Evolutionary conservation across 2,797 vertebrate genomes (phyloP).

Genomic region (Gastrophryne carolinensis): DNA sequence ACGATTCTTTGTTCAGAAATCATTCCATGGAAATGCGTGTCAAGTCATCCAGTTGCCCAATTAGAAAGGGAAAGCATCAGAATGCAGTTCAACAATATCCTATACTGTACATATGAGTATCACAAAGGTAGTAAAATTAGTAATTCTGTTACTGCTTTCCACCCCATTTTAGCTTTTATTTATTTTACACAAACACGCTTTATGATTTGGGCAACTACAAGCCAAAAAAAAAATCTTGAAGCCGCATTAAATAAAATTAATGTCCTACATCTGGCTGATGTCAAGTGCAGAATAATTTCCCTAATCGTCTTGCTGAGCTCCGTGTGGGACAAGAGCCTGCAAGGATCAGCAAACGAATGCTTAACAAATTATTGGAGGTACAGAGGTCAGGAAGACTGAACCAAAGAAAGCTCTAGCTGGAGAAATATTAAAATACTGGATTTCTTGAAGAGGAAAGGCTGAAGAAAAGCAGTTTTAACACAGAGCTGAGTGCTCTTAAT

Average conservation of each 20-base stretch:
- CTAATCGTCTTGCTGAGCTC: slow-evolving; percentile 50
- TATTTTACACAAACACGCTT: too few species aligned
- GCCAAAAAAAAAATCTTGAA: slow-evolving; percentile 15
- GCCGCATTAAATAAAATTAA: slow-evolving; percentile 47
- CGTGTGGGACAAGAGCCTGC: slow-evolving; percentile 42
- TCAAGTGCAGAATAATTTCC: slow-evolving; percentile 51
- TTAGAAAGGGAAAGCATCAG: too few species aligned
- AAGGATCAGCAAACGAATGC: slow-evolving; percentile 47
- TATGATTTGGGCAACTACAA: neutral
- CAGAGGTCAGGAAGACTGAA: slow-evolving; percentile 40
- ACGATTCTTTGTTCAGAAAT: too few species aligned
- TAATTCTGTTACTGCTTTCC: too few species aligned
- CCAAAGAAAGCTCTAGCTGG: slow-evolving; percentile 41
- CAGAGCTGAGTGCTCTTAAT: slow-evolving; percentile 25
- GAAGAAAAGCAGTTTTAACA: slow-evolving; percentile 22
- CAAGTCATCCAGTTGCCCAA: too few species aligned
- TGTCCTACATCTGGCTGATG: slow-evolving; percentile 49
- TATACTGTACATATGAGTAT: too few species aligned
- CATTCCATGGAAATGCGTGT: too few species aligned
- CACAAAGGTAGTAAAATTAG: too few species aligned
- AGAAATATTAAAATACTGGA: slow-evolving; percentile 51
- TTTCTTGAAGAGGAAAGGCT: slow-evolving; percentile 44
- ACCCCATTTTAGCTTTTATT: neutral
- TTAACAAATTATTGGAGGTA: slow-evolving; percentile 50
- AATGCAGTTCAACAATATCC: too few species aligned